phyloP scores from a whole-genome alignment of 2,888 invertebrate species.

The Drosophila mercatorum region DNA sequence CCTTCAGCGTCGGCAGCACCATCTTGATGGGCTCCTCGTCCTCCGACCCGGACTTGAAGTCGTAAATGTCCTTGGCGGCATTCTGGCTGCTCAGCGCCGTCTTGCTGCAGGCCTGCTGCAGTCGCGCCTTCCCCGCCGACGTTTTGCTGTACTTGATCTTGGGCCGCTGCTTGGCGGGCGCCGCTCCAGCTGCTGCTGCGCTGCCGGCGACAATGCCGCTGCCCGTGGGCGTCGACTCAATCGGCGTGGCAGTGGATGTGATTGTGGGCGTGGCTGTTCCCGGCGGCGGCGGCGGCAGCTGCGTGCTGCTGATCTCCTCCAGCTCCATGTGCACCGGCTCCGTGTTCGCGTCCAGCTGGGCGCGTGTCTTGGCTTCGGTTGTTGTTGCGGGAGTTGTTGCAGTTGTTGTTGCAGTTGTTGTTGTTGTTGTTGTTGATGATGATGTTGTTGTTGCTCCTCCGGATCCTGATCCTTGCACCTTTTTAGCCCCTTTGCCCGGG shows the following conservation, averaged over 20 bases:
- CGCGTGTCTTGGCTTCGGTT: constrained; percentile 10
- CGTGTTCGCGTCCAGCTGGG: constrained; percentile 74
- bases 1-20: constrained; percentile 82
- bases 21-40: constrained; percentile 84
- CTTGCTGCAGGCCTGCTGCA: constrained; percentile 53
- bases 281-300: constrained; percentile 2
- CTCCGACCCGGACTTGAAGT: constrained; percentile 84
- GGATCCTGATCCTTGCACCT: constrained; percentile 15
- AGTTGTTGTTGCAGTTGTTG: constrained; percentile 4
- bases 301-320: constrained; percentile 66
- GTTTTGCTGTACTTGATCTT: constrained; percentile 69
- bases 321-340: constrained; percentile 81
- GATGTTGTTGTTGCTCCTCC: neutral
- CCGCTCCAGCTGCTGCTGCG: neutral
- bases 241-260: constrained; percentile 5
- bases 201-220: constrained; percentile 8
- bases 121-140: constrained; percentile 59
- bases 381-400: neutral
- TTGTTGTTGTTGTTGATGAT: neutral
- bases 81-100: constrained; percentile 24
- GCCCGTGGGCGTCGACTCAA: constrained; percentile 38
- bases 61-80: constrained; percentile 81
- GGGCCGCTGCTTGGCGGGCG: constrained; percentile 55
- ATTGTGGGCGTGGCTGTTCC: constrained; percentile 26
- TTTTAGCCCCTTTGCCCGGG: constrained; percentile 41